These are phyloP conservation scores for Zaprionus inermis DNA, from an alignment of 1,140 invertebrate genomes.

Conservation along the genomic window DNA sequence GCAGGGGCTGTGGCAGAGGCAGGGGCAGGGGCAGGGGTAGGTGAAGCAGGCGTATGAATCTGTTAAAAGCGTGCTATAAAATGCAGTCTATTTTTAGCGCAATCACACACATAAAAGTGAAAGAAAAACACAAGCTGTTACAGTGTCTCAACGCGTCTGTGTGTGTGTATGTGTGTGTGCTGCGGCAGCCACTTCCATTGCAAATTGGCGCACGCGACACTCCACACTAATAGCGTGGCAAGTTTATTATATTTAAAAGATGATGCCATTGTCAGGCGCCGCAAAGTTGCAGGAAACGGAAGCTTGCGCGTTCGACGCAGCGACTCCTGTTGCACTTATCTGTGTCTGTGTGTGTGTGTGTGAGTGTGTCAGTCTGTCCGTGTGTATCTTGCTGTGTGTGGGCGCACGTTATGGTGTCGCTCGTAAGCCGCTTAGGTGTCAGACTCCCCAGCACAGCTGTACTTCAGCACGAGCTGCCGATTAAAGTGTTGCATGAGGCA, in stretches of 20 bases:
- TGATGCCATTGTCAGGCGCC: conserved; percentile 25
- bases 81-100: conserved; percentile 1
- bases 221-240: conserved; percentile 25
- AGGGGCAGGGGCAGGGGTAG: neutral
- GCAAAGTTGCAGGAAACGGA: conserved; percentile 41
- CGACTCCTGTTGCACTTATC: conserved; percentile 21
- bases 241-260: conserved; percentile 44
- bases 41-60: neutral
- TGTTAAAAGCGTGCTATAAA: neutral
- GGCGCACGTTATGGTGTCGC: neutral
- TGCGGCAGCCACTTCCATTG: neutral
- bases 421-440: neutral
- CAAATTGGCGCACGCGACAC: conserved; percentile 15
- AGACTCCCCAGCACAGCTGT: too few relatives aligned
- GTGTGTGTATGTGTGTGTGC: too few relatives aligned
- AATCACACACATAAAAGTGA: neutral
- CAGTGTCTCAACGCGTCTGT: too few relatives aligned
- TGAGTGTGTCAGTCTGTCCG: too few relatives aligned
- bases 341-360: neutral
- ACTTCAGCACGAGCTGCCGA: neutral
- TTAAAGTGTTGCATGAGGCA: neutral
- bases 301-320: conserved; percentile 26
- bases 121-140: neutral
- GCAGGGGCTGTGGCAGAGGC: too few relatives aligned
- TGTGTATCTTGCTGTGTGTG: neutral